Evolutionary conservation across 2,797 vertebrate genomes (phyloP), one percentile per base, ranked within the genome.

Genomic region (Coregonus suidteri): DNA sequence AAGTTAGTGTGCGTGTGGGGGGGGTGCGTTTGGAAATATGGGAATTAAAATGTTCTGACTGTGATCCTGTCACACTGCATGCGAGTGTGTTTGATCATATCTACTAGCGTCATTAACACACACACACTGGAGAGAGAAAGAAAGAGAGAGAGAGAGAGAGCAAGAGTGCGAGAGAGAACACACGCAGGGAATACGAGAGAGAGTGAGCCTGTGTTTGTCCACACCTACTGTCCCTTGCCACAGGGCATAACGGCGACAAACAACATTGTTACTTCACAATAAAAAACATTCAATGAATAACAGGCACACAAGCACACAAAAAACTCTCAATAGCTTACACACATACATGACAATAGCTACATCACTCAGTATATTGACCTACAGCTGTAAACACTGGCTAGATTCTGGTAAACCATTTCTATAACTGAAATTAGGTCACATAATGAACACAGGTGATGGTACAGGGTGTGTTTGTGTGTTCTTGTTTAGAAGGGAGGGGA

Each of bases 371-470:
- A 25, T 25, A 25, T 25, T 25, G 25, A 75, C 30, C 15, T 66
- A 6, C 25, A 51, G 53, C 59, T 71, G 34, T 70, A 71, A 82
- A 84, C 85, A 34, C 77, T 85, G 35, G 71, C 68, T 76, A 77
- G 77, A 47, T 74, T 9, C 82, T 74, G 76, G 35, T 77, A 51
- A 80, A 79, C 59, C 75, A 15, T 79, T 74, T 41, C 75, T 65
- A 75, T 83, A 79, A 76, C 37, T 25, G 70, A 30, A 53, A 66
- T 41, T 31, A 18, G 30, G 77, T 85, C 31, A 73, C 34, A 76
- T 83, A 82, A 80, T 88, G 79, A 71, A 70, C 79, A 74, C 79
- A 88, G 83, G 69, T 83, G 80, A 16, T 18, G 15, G 47, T 73
- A 6, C 15, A 37, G 15, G 51, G 41, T 66, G 80, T 71, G 16